Evolutionary conservation across 2,113 vertebrate species (phyloP), one percentile per base, ranked within the genome.

Genomic region (Gallinago paraguaiae): DNA sequence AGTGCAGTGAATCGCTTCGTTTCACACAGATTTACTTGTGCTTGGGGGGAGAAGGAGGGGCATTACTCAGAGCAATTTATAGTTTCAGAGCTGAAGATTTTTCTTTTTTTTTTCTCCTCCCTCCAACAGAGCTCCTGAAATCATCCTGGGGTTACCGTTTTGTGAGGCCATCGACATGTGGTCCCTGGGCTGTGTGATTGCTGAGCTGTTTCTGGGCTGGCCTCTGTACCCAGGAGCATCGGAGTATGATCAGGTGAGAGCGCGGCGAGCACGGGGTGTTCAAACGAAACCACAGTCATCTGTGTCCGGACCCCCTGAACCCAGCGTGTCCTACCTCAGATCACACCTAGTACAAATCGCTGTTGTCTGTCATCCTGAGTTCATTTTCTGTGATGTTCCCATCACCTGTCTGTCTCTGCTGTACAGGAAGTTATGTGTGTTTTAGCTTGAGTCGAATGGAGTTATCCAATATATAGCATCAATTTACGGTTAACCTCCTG

Each of bases 121-220:
- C 80, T 59, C 71, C 88, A 4, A 48, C 97, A 99, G 99, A 96
- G 99, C 99, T 87, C 99, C 99, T 41, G 99, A 99, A 98, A 99
- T 99, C 95, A 99, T 99, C 31, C 98, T 99, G 97, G 99, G 99
- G 15, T 98, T 99, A 57, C 99, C 99, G 0, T 99, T 99, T 98
- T 99, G 99, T 74, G 99, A 99, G 97, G 99, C 99, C 57, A 99
- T 99, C 94, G 99, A 99, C 97, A 99, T 99, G 99, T 99, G 99
- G 99, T 99, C 99, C 0, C 74, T 99, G 97, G 99, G 99, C 83
- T 99, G 99, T 92, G 99, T 99, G 94, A 99, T 99, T 61, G 99
- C 99, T 11, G 99, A 99, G 93, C 98, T 99, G 88, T 99, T 99
- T 74, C 97, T 99, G 92, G 99, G 99, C 63, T 99, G 99, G 99